Percentiles rank a stretch among this genome's conserved stretches.
Evolutionary conservation across 37 sponge, comb jelly and placozoan species (phyloP).

Genomic region (Lycopodina hypogea): DNA sequence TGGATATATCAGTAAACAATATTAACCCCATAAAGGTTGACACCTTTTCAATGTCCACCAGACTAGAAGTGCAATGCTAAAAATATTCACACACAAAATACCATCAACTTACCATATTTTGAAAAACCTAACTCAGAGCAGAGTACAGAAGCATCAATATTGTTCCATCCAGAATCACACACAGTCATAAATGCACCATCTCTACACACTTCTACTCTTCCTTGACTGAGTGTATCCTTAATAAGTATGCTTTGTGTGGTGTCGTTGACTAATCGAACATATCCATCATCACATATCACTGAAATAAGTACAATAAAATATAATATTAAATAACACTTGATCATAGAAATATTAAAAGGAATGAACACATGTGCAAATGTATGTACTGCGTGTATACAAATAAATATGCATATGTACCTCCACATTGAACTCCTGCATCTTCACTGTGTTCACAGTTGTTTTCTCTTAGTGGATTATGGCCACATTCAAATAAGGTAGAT

Average conservation of each 20-base stretch:
- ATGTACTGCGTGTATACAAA: background rate
- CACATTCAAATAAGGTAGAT: conserved; percentile 11
- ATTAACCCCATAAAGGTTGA: too few species aligned
- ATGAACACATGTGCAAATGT: background rate
- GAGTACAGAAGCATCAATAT: conserved; percentile 36
- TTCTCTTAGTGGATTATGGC: conserved; percentile 29
- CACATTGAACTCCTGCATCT: conserved; percentile 41
- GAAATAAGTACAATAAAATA: background rate
- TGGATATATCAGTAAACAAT: too few species aligned
- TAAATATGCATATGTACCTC: conserved; percentile 1
- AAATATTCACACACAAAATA: background rate
- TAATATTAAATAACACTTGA: background rate
- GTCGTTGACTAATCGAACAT: background rate
- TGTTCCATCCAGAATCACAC: conserved; percentile 27
- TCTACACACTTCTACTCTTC: conserved; percentile 42
- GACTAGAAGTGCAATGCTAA: background rate
- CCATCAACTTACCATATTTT: conserved; percentile 18
- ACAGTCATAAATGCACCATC: conserved; percentile 18
- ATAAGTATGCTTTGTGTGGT: background rate
- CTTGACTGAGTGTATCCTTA: conserved; percentile 17
- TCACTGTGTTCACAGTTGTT: conserved; percentile 45
- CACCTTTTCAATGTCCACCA: too few species aligned
- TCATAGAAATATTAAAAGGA: background rate
- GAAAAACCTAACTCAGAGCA: conserved; percentile 38
- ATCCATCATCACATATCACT: background rate